phyloP scores from a whole-genome alignment of 2,113 vertebrate species.

The Etheostoma cragini region DNA sequence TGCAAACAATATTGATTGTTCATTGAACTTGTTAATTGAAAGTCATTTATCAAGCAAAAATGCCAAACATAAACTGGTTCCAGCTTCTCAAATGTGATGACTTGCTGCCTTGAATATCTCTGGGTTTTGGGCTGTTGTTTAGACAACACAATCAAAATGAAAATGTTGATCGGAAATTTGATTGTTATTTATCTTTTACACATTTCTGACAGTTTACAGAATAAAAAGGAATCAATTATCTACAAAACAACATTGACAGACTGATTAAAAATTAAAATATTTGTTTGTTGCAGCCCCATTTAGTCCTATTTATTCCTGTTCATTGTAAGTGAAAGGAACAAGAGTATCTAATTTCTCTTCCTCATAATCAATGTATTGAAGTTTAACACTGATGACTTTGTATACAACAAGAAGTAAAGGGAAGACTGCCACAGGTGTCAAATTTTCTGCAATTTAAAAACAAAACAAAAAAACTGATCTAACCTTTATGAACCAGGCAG shows the following conservation, averaged over 20 bases:
- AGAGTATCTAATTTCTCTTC: not conserved
- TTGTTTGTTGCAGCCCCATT: not conserved
- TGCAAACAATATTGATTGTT: not conserved
- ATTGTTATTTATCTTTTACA: not conserved
- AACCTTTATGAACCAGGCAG: constrained; percentile 9
- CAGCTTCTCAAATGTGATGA: not conserved
- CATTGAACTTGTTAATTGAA: not conserved
- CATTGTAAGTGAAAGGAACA: not conserved
- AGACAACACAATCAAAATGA: not conserved
- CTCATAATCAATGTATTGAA: not conserved
- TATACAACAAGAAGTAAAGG: no score
- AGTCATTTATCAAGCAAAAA: not conserved
- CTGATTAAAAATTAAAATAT: not conserved
- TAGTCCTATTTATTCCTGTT: not conserved
- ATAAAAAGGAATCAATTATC: no score
- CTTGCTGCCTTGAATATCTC: not conserved
- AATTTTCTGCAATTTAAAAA: not conserved
- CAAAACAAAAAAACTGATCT: not conserved
- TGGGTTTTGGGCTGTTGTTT: not conserved
- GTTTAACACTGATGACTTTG: not conserved
- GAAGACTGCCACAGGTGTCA: not conserved
- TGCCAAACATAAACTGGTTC: not conserved
- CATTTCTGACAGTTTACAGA: not conserved
- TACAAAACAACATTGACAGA: no score
- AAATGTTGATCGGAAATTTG: no score